Evolutionary conservation across 2,113 vertebrate genomes (phyloP), one percentile per base, ranked within the genome.

Genomic region (Entomyzon cyanotis): DNA sequence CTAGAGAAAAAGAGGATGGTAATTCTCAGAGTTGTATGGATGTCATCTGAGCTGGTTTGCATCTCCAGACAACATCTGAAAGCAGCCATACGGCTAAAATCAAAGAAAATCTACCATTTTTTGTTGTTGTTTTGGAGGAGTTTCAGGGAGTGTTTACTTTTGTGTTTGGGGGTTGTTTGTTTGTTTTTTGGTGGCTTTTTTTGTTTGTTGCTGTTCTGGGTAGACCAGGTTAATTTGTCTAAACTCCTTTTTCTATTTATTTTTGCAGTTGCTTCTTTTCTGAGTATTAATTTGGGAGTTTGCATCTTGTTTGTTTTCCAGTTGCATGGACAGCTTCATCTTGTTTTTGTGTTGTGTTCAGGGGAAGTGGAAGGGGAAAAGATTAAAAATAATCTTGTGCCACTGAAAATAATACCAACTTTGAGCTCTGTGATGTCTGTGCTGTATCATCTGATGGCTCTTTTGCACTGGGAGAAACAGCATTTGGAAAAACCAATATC

Each of bases 101-200:
- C 0, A 52, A 73, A 53, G 33, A 52, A 55, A 74, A 77, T 1
- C 7, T 63, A 39, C 11, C 2, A 50, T 31, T 12, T 49, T 11
- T 37, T 35, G 2, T 12, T 68, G 2, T 12, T 68, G 10, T 8
- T 77, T 44, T 53, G 31, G 17, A 44, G 18, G 5, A 5, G 5
- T 25, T 91, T 62, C 10, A 31, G 28, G 6, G 18, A 4, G 2
- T 27, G 15, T 39, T 56, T 53, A 22, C 15, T 64, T 35, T 53
- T 14, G 3, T 15, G 5, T 28, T 21, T 42, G 10, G 4, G 1
- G 0, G 2, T 4, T 37, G 37, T 37, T 37, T 37, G 37, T 37
- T 37, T 37, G 37, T 37, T 37, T 37, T 37, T 37, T 37, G 37
- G 37, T 37, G 37, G 37, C 8, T 3, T 17, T 5, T 39, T 28